Conservation (phyloP, 2,797 vertebrate genomes). For the Siniperca undulata region DNA sequence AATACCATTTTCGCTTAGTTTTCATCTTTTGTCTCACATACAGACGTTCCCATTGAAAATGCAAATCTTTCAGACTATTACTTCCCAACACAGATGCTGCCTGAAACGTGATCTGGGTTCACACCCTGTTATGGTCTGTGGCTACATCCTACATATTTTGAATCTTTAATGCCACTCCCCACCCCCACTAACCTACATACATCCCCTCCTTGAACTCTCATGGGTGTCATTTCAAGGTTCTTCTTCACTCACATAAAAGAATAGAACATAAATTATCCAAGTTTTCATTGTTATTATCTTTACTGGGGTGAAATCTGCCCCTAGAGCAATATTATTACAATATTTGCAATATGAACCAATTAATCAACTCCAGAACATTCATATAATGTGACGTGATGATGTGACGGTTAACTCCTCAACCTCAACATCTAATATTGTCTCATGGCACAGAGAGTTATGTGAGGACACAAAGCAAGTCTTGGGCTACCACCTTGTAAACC, state of each 20-base stretch:
- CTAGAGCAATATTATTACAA: slow-evolving; percentile 40
- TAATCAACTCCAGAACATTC: slow-evolving; percentile 26
- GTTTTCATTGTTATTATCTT: slow-evolving; percentile 49
- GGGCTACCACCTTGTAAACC: neutral
- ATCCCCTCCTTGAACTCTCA: slow-evolving; percentile 71
- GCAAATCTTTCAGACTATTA: slow-evolving; percentile 41
- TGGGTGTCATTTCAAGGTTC: slow-evolving; percentile 73
- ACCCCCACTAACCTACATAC: slow-evolving; percentile 69
- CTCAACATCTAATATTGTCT: slow-evolving; percentile 4
- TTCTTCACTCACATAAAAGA: slow-evolving; percentile 51
- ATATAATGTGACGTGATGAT: slow-evolving; percentile 7
- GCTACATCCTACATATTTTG: slow-evolving; percentile 59
- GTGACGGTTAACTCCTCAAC: neutral
- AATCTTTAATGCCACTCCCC: slow-evolving; percentile 54
- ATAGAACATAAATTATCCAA: slow-evolving; percentile 43
- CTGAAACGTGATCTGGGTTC: slow-evolving; percentile 55
- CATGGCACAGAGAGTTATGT: neutral
- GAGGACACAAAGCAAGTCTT: neutral
- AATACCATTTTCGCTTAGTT: slow-evolving; percentile 57
- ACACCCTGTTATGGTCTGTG: slow-evolving; percentile 43
- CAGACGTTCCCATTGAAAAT: slow-evolving; percentile 44
- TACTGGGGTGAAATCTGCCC: slow-evolving; percentile 27
- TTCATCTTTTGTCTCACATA: slow-evolving; percentile 55
- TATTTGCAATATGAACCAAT: slow-evolving; percentile 46
- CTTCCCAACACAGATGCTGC: slow-evolving; percentile 21